Evolutionary conservation across 2,113 vertebrate species (phyloP).

Genomic region (Neodon shergylaensis): DNA sequence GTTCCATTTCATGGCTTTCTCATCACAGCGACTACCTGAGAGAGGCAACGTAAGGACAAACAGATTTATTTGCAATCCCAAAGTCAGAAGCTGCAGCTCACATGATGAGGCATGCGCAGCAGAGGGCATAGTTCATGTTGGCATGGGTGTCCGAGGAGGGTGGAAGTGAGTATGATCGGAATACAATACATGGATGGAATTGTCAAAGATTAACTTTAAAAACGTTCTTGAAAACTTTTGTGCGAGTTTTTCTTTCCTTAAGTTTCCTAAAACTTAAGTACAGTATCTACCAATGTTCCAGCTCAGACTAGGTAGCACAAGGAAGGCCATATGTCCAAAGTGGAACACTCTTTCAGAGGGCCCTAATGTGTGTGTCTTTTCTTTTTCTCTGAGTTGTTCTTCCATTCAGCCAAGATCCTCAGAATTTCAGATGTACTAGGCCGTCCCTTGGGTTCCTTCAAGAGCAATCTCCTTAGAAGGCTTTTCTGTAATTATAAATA

Average conservation of each 20-base stretch:
- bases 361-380: neutral
- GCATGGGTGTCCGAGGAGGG: no score
- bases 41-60: neutral
- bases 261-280: neutral
- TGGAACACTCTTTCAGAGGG: neutral
- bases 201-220: neutral
- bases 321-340: neutral
- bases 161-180: neutral
- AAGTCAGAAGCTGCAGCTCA: neutral
- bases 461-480: slow-evolving; percentile 68
- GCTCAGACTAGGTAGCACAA: neutral
- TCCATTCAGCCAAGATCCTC: slow-evolving; percentile 57
- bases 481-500: slow-evolving; percentile 67
- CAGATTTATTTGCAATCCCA: neutral
- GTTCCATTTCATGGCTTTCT: neutral
- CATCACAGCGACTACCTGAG: neutral
- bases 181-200: neutral
- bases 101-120: no score
- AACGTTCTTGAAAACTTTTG: slow-evolving; percentile 7
- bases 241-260: neutral
- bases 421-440: slow-evolving; percentile 57
- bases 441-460: slow-evolving; percentile 14
- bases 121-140: neutral
- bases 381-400: neutral
- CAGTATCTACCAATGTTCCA: neutral